phyloP scores from a whole-genome alignment of 2,888 invertebrate genomes.

The Heliconius ismenius region DNA sequence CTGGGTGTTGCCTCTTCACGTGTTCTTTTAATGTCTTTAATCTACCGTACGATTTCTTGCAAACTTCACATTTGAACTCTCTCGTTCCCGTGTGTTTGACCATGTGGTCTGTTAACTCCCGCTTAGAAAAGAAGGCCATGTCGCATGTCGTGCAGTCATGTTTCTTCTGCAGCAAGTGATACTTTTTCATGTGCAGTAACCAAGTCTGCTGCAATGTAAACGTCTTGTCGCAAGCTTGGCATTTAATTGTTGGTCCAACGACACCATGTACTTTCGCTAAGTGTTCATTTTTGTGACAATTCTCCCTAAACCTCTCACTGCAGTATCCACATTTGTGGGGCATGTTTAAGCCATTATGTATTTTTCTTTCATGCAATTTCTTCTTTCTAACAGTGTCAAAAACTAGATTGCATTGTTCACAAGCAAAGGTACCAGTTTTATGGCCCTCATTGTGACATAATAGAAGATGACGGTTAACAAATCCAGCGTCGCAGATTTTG shows the following conservation, averaged over 20 bases:
- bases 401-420: conserved; percentile 49
- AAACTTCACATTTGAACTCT: conserved; percentile 64
- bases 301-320: conserved; percentile 52
- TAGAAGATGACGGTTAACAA: conserved; percentile 50
- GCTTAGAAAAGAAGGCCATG: conserved; percentile 54
- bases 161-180: conserved; percentile 64
- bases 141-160: conserved; percentile 67
- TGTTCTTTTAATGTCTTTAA: conserved; percentile 60
- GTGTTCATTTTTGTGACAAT: conserved; percentile 54
- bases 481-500: conserved; percentile 55
- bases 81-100: conserved; percentile 67
- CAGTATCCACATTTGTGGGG: conserved; percentile 57
- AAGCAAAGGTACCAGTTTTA: conserved; percentile 48
- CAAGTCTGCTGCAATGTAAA: conserved; percentile 50
- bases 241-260: conserved; percentile 48
- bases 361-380: conserved; percentile 48
- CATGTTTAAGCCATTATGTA: conserved; percentile 44
- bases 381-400: conserved; percentile 51
- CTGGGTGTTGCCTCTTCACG: conserved; percentile 49
- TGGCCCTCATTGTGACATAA: conserved; percentile 48
- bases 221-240: conserved; percentile 55
- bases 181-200: conserved; percentile 53
- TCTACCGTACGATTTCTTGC: conserved; percentile 57
- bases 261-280: conserved; percentile 55
- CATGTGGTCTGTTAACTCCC: conserved; percentile 52